These are phyloP conservation scores for Achatina immaculata DNA, from an alignment of 1,140 invertebrate genomes.

Conservation along the genomic window DNA sequence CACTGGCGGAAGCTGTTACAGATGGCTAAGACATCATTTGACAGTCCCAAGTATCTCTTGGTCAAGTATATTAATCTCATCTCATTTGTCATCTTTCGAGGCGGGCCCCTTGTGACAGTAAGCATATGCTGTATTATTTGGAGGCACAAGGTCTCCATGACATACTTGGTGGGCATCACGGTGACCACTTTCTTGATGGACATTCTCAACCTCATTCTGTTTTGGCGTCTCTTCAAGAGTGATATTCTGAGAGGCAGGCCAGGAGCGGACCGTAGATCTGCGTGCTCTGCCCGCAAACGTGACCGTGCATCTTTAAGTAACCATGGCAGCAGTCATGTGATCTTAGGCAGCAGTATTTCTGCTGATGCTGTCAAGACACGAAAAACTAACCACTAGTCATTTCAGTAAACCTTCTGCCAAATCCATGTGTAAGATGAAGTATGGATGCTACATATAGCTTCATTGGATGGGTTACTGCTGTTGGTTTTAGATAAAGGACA, in stretches of 20 bases:
- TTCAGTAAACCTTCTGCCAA: too few relatives aligned
- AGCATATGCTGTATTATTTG: constrained; percentile 50
- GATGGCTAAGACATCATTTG: constrained; percentile 53
- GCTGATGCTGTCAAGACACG: neutral
- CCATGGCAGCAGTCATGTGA: neutral
- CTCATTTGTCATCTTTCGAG: constrained; percentile 59
- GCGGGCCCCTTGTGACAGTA: constrained; percentile 49
- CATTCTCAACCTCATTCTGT: constrained; percentile 60
- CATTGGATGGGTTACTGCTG: too few relatives aligned
- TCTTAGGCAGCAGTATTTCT: neutral
- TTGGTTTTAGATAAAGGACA: too few relatives aligned
- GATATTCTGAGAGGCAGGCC: constrained; percentile 52
- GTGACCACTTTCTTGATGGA: constrained; percentile 60
- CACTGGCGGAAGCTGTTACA: constrained; percentile 66
- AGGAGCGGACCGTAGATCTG: neutral
- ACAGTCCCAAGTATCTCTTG: constrained; percentile 50
- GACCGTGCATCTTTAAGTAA: neutral
- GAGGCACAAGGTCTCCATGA: constrained; percentile 42
- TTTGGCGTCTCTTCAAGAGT: constrained; percentile 62
- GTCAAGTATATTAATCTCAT: constrained; percentile 56
- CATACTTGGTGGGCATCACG: constrained; percentile 50
- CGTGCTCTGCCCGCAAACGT: neutral
- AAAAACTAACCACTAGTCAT: neutral
- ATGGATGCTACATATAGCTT: too few relatives aligned
- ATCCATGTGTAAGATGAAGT: too few relatives aligned